These are phyloP conservation scores for Pipistrellus pipistrellus DNA, from an alignment of 2,797 vertebrate species.

Conservation along the genomic window DNA sequence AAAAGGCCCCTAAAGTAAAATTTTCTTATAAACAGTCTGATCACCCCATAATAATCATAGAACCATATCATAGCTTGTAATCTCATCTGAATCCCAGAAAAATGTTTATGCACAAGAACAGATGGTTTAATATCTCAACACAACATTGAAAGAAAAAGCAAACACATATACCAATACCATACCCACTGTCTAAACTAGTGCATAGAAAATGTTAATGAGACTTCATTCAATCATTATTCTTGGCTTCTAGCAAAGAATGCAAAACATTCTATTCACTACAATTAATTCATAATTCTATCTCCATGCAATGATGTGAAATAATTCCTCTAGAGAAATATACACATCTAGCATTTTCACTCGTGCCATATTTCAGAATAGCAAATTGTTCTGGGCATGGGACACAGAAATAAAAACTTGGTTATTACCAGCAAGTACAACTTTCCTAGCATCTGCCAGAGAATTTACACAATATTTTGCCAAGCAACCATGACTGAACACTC, in stretches of 20 bases:
- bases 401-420: slow-evolving; percentile 69
- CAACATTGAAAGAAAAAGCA: slow-evolving; percentile 70
- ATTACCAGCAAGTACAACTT: slow-evolving; percentile 50
- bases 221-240: slow-evolving; percentile 48
- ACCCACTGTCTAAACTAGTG: slow-evolving; percentile 42
- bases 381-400: slow-evolving; percentile 44
- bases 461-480: slow-evolving; percentile 59
- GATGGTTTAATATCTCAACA: slow-evolving; percentile 79
- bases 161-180: slow-evolving; percentile 55
- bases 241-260: slow-evolving; percentile 55
- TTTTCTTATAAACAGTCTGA: slow-evolving; percentile 76
- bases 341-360: slow-evolving; percentile 48
- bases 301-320: slow-evolving; percentile 47
- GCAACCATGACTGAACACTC: slow-evolving; percentile 59
- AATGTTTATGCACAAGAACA: slow-evolving; percentile 78
- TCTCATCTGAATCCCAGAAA: slow-evolving; percentile 76
- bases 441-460: slow-evolving; percentile 55
- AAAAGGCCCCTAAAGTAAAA: slow-evolving; percentile 71
- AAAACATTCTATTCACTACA: slow-evolving; percentile 37
- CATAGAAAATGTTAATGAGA: slow-evolving; percentile 66
- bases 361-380: slow-evolving; percentile 54
- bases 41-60: slow-evolving; percentile 73
- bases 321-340: slow-evolving; percentile 38
- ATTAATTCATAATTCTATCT: slow-evolving; percentile 66
- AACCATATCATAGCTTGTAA: slow-evolving; percentile 69